Percentiles rank a stretch among this genome's conserved stretches.
phyloP scores from a whole-genome alignment of 2,888 invertebrate species.

The Rotaria macrura region DNA sequence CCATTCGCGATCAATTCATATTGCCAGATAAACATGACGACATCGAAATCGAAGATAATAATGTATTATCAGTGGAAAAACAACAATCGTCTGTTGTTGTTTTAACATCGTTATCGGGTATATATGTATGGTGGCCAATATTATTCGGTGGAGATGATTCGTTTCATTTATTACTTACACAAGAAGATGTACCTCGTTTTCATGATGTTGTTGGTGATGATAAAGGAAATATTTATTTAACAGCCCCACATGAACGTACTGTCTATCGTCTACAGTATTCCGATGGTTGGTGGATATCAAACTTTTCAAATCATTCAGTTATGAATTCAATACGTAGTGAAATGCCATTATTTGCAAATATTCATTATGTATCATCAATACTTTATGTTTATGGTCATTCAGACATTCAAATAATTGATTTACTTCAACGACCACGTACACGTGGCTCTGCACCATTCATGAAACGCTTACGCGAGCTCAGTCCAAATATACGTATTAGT shows the following conservation, averaged over 20 bases:
- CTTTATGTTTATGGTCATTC: slow-evolving; percentile 16
- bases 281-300: slow-evolving; percentile 8
- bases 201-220: slow-evolving; percentile 13
- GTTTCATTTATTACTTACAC: slow-evolving; percentile 19
- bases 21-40: neutral
- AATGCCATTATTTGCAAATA: slow-evolving; percentile 1
- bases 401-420: slow-evolving; percentile 16
- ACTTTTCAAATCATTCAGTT: neutral
- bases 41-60: neutral
- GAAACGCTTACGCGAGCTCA: slow-evolving; percentile 1
- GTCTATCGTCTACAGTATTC: slow-evolving; percentile 12
- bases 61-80: neutral
- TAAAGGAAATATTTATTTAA: neutral
- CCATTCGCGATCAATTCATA: neutral
- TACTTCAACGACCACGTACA: neutral
- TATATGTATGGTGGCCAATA: neutral
- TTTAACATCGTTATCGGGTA: neutral
- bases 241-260: slow-evolving; percentile 13
- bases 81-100: neutral
- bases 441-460: slow-evolving; percentile 9
- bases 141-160: slow-evolving; percentile 18
- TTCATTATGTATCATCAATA: slow-evolving; percentile 9
- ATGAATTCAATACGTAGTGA: slow-evolving; percentile 19
- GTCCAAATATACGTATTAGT: slow-evolving; percentile 7
- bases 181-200: slow-evolving; percentile 20